Conservation (phyloP, 2,797 vertebrate genomes). For the Botia kubotai region DNA sequence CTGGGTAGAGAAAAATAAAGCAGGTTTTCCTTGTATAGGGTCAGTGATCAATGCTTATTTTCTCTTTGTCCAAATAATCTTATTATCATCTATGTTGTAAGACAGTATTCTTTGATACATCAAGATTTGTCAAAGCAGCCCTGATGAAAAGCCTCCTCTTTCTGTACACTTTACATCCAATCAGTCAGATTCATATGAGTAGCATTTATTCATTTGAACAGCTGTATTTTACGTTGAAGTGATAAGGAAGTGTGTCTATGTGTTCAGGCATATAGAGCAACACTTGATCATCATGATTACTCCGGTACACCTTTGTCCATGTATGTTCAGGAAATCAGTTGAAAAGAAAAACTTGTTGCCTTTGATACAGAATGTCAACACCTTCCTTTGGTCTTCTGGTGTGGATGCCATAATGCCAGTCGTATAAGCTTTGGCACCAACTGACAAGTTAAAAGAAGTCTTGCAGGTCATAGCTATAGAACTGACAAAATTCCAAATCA, state of each 20-base stretch:
- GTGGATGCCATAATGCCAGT: conserved; percentile 35
- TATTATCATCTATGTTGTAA: not conserved
- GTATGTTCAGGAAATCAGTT: conserved; percentile 38
- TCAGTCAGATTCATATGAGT: not conserved
- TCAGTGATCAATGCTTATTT: not conserved
- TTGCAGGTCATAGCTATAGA: conserved; percentile 82
- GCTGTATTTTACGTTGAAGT: conserved; percentile 11
- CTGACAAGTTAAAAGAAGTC: conserved; percentile 53
- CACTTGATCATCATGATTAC: conserved; percentile 14
- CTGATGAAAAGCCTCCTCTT: conserved; percentile 22
- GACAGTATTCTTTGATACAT: not conserved
- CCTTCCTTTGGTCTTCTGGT: conserved; percentile 23
- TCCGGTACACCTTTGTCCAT: conserved; percentile 16
- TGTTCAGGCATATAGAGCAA: conserved; percentile 19
- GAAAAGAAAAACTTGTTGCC: conserved; percentile 33
- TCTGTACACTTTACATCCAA: conserved; percentile 5
- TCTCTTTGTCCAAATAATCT: not conserved
- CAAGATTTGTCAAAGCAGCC: not conserved
- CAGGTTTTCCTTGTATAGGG: conserved; percentile 8
- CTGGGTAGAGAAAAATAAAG: conserved; percentile 29
- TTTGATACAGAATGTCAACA: conserved; percentile 38
- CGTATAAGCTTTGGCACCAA: conserved; percentile 55
- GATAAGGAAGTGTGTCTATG: not conserved
- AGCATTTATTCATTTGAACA: not conserved
- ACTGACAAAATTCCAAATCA: conserved; percentile 85